phyloP scores from a whole-genome alignment of 2,888 invertebrate genomes.

The Polymixis flavicincta region DNA sequence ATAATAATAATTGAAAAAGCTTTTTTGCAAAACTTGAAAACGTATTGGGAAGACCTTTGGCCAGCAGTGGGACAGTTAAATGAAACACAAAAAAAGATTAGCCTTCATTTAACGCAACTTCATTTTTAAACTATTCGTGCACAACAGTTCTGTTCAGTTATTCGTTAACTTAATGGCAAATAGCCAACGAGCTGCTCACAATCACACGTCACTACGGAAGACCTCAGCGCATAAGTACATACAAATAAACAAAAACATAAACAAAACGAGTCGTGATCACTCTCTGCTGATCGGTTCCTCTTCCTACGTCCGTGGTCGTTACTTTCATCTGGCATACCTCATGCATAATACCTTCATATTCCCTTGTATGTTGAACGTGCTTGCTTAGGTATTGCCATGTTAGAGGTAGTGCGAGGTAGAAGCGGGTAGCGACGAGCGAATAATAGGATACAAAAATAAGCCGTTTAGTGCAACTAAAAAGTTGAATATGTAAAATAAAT shows the following conservation, averaged over 20 bases:
- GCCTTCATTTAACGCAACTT: too few species aligned
- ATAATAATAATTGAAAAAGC: too few species aligned
- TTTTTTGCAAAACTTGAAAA: too few species aligned
- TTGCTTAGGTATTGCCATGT: not conserved
- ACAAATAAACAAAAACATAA: conserved; percentile 21
- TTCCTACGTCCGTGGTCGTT: conserved; percentile 56
- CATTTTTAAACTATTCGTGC: not conserved
- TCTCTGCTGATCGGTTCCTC: conserved; percentile 61
- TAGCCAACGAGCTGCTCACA: not conserved
- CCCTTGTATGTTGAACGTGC: conserved; percentile 47
- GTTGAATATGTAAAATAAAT: not conserved
- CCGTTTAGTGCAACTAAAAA: not conserved
- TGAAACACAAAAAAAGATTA: too few species aligned
- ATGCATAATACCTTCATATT: conserved; percentile 58
- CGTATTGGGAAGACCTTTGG: too few species aligned
- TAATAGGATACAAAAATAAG: not conserved
- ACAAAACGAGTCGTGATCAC: conserved; percentile 50
- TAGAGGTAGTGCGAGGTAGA: conserved; percentile 4
- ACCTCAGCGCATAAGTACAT: conserved; percentile 20
- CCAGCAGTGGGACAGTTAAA: too few species aligned
- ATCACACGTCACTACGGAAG: conserved; percentile 24
- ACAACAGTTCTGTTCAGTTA: not conserved
- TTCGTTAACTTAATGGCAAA: not conserved
- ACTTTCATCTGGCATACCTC: conserved; percentile 67
- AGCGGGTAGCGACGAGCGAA: conserved; percentile 10